A percentile compares a stretch with the other conserved stretches of the same genome.
These are phyloP conservation scores for Plotosus lineatus DNA, from an alignment of 2,113 vertebrate genomes.

Conservation along the genomic window DNA sequence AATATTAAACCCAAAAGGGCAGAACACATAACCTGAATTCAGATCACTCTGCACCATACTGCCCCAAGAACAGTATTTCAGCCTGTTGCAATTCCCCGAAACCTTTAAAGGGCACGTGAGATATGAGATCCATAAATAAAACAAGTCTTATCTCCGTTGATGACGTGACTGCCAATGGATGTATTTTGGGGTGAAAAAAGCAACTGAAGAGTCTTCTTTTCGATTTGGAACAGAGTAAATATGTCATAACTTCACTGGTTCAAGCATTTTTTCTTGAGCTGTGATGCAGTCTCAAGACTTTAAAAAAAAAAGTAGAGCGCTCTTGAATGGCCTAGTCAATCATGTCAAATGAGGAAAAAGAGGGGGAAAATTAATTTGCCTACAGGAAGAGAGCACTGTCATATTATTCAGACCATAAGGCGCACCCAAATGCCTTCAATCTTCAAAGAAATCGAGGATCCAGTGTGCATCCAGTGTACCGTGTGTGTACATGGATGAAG, in stretches of 20 bases:
- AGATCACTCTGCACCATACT: conserved; percentile 12
- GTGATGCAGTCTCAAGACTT: not conserved
- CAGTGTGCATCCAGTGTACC: too few species aligned
- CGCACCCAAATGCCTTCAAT: too few species aligned
- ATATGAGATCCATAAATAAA: conserved; percentile 14
- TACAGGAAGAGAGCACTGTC: not conserved
- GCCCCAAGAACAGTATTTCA: not conserved
- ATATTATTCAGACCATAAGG: too few species aligned
- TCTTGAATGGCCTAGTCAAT: not conserved
- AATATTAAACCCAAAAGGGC: conserved; percentile 42
- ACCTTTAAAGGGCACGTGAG: conserved; percentile 19
- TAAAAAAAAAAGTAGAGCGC: not conserved
- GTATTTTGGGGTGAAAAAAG: not conserved
- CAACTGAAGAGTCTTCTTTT: not conserved
- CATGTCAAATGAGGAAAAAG: not conserved
- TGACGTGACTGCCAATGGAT: conserved; percentile 1
- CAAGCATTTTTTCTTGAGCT: not conserved
- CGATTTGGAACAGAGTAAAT: not conserved
- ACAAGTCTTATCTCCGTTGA: conserved; percentile 8
- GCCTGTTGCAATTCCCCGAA: conserved; percentile 16
- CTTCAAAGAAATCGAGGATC: too few species aligned
- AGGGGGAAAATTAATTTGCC: not conserved
- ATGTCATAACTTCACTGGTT: too few species aligned
- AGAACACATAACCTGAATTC: conserved; percentile 31
- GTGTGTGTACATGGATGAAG: too few species aligned